These are phyloP conservation scores for Nothoprocta perdicaria DNA, from an alignment of 2,113 vertebrate species.

Conservation along the genomic window DNA sequence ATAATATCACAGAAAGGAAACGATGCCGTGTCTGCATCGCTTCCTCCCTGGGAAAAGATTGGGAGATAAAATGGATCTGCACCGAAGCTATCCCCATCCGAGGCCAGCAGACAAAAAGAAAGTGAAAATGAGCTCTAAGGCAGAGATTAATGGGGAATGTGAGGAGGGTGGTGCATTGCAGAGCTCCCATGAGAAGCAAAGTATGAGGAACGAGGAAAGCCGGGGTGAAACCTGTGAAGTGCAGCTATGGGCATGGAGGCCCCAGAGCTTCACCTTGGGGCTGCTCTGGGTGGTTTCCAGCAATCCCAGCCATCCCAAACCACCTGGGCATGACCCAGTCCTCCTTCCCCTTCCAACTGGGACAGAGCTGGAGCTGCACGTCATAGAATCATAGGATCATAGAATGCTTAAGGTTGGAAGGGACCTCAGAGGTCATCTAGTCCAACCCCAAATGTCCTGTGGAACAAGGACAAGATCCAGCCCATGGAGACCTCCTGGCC, in stretches of 20 bases:
- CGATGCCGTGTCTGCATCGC: accelerated
- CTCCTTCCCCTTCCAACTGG: accelerated
- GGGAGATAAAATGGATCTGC: background rate
- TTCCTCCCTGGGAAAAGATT: background rate
- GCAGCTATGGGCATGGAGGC: accelerated
- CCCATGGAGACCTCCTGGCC: background rate
- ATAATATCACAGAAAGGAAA: background rate
- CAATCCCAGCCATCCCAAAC: background rate
- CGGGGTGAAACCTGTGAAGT: background rate
- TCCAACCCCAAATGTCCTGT: background rate
- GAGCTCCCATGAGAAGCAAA: background rate
- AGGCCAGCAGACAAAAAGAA: background rate
- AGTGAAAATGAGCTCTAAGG: background rate
- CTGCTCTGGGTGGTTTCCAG: accelerated
- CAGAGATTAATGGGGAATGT: background rate
- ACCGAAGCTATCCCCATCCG: background rate
- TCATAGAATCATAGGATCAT: too few species aligned
- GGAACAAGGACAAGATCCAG: background rate
- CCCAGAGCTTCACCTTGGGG: background rate
- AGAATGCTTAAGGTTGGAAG: too few species aligned
- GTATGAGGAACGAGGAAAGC: background rate
- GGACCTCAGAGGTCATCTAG: too few species aligned
- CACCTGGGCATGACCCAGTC: background rate
- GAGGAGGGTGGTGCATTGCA: background rate
- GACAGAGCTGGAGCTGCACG: background rate